phyloP scores from a whole-genome alignment of 2,888 invertebrate species.

The Ornithoptera priamus region DNA sequence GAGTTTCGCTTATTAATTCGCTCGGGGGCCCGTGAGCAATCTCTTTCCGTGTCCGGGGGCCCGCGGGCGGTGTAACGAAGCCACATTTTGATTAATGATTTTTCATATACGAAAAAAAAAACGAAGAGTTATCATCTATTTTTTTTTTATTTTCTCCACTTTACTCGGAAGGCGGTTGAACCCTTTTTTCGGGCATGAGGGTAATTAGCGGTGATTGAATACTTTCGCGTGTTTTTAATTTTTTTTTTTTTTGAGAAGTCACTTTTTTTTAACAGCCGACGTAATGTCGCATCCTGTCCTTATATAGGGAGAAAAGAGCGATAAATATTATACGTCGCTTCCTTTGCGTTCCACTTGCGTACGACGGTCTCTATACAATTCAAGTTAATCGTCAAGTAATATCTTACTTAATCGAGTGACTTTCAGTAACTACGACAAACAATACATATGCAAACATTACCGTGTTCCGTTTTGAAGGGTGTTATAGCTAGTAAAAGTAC shows the following conservation, averaged over 20 bases:
- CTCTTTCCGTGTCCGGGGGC: slow-evolving; percentile 24
- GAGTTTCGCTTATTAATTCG: slow-evolving; percentile 31
- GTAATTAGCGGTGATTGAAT: slow-evolving; percentile 43
- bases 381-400: too few relatives aligned
- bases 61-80: slow-evolving; percentile 30
- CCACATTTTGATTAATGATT: slow-evolving; percentile 34
- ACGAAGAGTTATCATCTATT: slow-evolving; percentile 27
- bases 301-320: slow-evolving; percentile 27
- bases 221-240: slow-evolving; percentile 30
- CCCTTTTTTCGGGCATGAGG: slow-evolving; percentile 36
- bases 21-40: slow-evolving; percentile 21
- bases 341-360: too few relatives aligned
- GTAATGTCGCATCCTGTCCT: slow-evolving; percentile 23
- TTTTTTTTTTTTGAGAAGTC: slow-evolving; percentile 8
- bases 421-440: too few relatives aligned
- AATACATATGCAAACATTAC: too few relatives aligned
- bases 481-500: too few relatives aligned
- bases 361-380: too few relatives aligned
- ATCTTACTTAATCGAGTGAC: too few relatives aligned
- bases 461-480: too few relatives aligned
- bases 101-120: slow-evolving; percentile 34
- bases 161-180: slow-evolving; percentile 36
- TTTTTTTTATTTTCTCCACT: slow-evolving; percentile 23
- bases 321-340: background rate
- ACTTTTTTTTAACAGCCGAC: slow-evolving; percentile 21